Conservation (phyloP, 2,888 invertebrate genomes). For the Tetragonula carbonaria region DNA sequence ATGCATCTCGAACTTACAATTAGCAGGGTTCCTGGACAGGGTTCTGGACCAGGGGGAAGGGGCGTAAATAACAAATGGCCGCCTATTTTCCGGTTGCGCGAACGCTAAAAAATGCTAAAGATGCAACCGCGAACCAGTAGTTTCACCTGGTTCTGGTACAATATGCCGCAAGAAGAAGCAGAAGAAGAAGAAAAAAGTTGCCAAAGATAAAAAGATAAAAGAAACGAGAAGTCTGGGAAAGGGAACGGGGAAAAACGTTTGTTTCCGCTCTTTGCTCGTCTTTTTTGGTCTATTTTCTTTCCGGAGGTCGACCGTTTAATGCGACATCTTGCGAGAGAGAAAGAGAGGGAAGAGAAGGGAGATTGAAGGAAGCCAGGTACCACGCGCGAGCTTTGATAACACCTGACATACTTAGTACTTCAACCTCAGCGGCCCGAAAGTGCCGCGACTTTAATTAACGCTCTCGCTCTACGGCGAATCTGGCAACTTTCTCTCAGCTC, state of each 20-base stretch:
- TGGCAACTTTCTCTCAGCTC: conserved; percentile 2
- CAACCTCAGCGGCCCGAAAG: conserved; percentile 21
- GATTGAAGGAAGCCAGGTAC: background rate
- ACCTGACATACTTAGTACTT: conserved; percentile 36
- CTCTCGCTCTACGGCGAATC: background rate
- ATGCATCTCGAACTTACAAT: conserved; percentile 42
- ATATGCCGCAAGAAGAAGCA: background rate
- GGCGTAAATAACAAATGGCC: conserved; percentile 22
- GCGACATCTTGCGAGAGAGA: background rate
- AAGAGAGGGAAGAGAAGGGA: background rate
- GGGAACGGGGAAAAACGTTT: background rate
- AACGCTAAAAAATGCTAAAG: background rate
- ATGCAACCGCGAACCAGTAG: background rate
- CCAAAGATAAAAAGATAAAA: background rate
- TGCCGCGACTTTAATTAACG: conserved; percentile 37
- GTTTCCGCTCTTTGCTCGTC: background rate
- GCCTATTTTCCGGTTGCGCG: background rate
- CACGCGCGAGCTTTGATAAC: conserved; percentile 19
- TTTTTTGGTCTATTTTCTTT: background rate
- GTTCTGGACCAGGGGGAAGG: too few relatives aligned
- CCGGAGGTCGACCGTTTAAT: background rate
- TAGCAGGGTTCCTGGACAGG: background rate
- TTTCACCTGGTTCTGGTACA: background rate
- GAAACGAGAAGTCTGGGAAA: too few relatives aligned
- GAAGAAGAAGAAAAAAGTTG: too few relatives aligned